These are phyloP conservation scores for Acleris emargana DNA, from an alignment of 2,888 invertebrate genomes.

Conservation along the genomic window DNA sequence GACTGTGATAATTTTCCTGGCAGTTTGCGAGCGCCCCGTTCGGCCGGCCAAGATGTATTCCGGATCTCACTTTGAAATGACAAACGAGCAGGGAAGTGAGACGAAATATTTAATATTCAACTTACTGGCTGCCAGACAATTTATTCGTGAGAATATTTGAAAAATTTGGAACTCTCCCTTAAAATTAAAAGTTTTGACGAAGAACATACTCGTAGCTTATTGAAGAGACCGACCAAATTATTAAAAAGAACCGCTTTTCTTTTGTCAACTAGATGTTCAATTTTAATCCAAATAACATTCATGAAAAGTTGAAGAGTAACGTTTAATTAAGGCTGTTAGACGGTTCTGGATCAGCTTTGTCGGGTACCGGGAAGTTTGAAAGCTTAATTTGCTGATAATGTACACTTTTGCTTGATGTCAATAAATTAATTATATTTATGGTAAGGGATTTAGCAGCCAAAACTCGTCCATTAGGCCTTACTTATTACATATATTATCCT, in stretches of 20 bases:
- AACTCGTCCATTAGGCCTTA: too few relatives aligned
- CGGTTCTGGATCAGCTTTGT: neutral
- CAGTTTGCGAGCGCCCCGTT: conserved; percentile 31
- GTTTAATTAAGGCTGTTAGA: conserved; percentile 3
- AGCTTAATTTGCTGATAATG: neutral
- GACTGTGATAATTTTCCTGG: conserved; percentile 36
- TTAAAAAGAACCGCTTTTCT: conserved; percentile 35
- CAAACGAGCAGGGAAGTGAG: conserved; percentile 40
- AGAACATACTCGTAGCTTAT: conserved; percentile 44
- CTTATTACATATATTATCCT: too few relatives aligned
- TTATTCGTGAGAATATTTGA: conserved; percentile 42
- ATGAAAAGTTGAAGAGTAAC: conserved; percentile 7
- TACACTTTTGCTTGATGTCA: too few relatives aligned
- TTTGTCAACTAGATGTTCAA: conserved; percentile 12
- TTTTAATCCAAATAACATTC: conserved; percentile 2
- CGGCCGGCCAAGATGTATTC: conserved; percentile 22
- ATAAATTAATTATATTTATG: too few relatives aligned
- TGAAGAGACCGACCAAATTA: conserved; percentile 46
- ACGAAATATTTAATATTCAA: conserved; percentile 58
- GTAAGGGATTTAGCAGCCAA: too few relatives aligned
- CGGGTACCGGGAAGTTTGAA: neutral
- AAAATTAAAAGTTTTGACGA: conserved; percentile 52
- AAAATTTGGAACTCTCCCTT: conserved; percentile 43
- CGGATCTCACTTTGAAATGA: conserved; percentile 38
- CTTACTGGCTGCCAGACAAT: conserved; percentile 46